Base-by-base conservation (phyloP, 1,140 invertebrate species). In the Thalassaphorura encarpata region DNA sequence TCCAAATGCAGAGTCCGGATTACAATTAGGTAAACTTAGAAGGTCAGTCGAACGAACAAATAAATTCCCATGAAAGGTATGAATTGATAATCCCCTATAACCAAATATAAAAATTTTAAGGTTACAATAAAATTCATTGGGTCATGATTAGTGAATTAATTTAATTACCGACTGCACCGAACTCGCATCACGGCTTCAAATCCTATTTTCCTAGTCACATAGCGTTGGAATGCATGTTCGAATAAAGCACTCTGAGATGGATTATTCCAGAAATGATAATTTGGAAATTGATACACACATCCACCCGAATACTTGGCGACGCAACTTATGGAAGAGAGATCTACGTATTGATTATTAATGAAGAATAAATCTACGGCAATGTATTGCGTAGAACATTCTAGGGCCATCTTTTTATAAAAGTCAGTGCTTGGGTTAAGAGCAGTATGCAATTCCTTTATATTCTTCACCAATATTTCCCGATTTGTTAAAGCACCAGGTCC, bases 41-140 rank as follows among this genome's bases (percentile, higher is more conserved):
- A 99, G 75, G 75, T 99, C 96, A 3, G 94, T 97, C 0, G 95
- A 97, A 19, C 97, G 79, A 33, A 99, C 95, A 75, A 99, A 99
- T 78, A 97, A 97, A 72, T 98, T 98, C 11, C 97, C 97, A 76
- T 99, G 94, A 79, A 99, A 99, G 62, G 93, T 94, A 70, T 98
- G 92, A 61, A 99, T 93, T 29, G 87, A 79, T 41, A 99, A 72
- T 18, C 96, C 89, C 71, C 85, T 80, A 55, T n/a, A 57, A 63
- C 6, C 21, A 43, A 15, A 8, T 21, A 43, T 19, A 43, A 8
- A 15, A 43, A 43, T 19, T 43, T 43, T 43, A 8, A 43, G 13
- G 6, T 21, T 6, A 43, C 13, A 6, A 11, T 43, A 6, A 19
- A 19, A 43, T 19, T 43, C 6, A 15, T 43, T 36, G 8, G 8